phyloP scores from a whole-genome alignment of 1,140 invertebrate genomes.

The Trichogramma pretiosum region DNA sequence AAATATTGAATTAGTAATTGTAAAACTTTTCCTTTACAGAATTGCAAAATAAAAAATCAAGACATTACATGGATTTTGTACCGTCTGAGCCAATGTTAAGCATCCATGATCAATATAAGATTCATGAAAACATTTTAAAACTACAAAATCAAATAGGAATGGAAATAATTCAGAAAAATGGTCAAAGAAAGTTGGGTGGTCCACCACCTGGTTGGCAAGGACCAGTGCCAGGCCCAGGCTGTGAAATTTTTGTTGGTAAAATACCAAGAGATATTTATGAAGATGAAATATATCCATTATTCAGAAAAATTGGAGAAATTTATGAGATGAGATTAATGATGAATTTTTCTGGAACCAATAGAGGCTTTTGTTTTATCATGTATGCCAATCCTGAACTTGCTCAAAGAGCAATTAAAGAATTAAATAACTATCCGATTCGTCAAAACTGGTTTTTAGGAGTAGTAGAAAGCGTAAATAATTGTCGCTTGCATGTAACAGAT shows the following conservation, averaged over 20 bases:
- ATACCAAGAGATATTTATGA: slow-evolving; percentile 73
- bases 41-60: too few relatives aligned
- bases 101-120: slow-evolving; percentile 1
- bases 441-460: slow-evolving; percentile 54
- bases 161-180: slow-evolving; percentile 36
- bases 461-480: slow-evolving; percentile 58
- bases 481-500: slow-evolving; percentile 56
- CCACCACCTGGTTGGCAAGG: slow-evolving; percentile 43
- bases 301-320: slow-evolving; percentile 53
- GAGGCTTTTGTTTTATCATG: slow-evolving; percentile 63
- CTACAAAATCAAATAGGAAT: slow-evolving; percentile 6
- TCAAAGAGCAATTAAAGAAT: slow-evolving; percentile 47
- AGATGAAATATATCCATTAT: slow-evolving; percentile 72
- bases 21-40: too few relatives aligned
- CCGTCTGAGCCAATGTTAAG: background rate
- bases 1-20: too few relatives aligned
- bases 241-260: slow-evolving; percentile 78
- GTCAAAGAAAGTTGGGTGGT: slow-evolving; percentile 51
- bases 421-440: slow-evolving; percentile 56
- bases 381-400: slow-evolving; percentile 51
- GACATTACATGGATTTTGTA: too few relatives aligned
- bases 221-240: slow-evolving; percentile 49
- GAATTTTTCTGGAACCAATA: slow-evolving; percentile 60
- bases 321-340: slow-evolving; percentile 75
- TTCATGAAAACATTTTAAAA: slow-evolving; percentile 7